A percentile compares a stretch with the other conserved stretches of the same genome.
Evolutionary conservation across 2,797 vertebrate species (phyloP).

Genomic region (Coregonus suidteri): DNA sequence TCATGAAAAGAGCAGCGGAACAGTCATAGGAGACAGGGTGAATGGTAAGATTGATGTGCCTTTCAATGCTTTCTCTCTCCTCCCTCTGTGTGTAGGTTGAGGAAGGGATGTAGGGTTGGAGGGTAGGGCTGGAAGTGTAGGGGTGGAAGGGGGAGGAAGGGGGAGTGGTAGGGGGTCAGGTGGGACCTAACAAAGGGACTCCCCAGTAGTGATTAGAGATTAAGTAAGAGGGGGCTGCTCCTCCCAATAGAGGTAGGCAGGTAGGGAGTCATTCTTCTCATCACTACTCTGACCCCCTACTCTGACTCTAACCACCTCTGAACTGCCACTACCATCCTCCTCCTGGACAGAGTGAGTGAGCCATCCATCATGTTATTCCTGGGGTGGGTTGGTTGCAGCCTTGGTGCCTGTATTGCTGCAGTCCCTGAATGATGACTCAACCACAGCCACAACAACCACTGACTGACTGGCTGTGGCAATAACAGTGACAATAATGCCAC

Average conservation of each 20-base stretch:
- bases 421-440: neutral
- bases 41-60: neutral
- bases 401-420: neutral
- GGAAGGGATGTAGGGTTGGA: slow-evolving; percentile 1
- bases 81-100: slow-evolving; percentile 14
- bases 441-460: slow-evolving; percentile 3
- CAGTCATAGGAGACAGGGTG: neutral
- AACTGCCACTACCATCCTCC: slow-evolving; percentile 36
- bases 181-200: slow-evolving; percentile 57
- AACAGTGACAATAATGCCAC: neutral
- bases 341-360: neutral
- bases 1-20: neutral
- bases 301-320: slow-evolving; percentile 33
- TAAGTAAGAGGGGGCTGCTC: slow-evolving; percentile 41
- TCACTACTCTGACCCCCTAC: neutral
- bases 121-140: no score
- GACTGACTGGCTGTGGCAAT: neutral
- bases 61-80: neutral
- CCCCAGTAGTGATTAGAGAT: slow-evolving; percentile 56
- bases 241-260: slow-evolving; percentile 63
- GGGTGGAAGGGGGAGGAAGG: slow-evolving; percentile 12
- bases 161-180: slow-evolving; percentile 49
- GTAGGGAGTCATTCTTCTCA: slow-evolving; percentile 30
- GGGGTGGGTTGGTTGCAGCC: neutral
- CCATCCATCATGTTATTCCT: neutral